Percentiles rank a stretch among this genome's conserved stretches.
phyloP scores from a whole-genome alignment of 2,888 invertebrate species.

The Cacoxenus indagator region DNA sequence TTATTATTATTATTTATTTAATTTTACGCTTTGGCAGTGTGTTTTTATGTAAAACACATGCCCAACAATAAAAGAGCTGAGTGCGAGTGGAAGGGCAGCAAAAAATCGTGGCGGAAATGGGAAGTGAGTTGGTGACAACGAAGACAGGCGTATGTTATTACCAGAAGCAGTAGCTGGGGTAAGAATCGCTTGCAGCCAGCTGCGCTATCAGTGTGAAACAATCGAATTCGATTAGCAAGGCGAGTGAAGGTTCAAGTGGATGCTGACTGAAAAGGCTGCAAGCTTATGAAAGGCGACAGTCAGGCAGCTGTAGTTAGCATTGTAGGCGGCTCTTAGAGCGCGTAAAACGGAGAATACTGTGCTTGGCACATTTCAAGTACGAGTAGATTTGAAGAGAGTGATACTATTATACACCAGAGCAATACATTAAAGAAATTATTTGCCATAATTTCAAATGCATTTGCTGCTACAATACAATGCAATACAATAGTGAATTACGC shows the following conservation, averaged over 20 bases:
- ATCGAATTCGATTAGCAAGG: conserved; percentile 62
- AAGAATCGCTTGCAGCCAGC: conserved; percentile 37
- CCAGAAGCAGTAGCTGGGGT: conserved; percentile 28
- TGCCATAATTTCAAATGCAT: background rate
- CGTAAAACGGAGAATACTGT: too few species aligned
- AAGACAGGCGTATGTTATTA: conserved; percentile 21
- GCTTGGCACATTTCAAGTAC: too few species aligned
- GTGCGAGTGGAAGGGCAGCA: too few species aligned
- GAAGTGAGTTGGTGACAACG: background rate
- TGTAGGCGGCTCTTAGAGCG: background rate
- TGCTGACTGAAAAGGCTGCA: background rate
- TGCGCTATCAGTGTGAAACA: conserved; percentile 66
- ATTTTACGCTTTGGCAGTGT: conserved; percentile 45
- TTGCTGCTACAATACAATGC: background rate
- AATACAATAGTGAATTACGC: background rate
- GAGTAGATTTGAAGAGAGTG: background rate
- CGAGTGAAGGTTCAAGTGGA: conserved; percentile 1
- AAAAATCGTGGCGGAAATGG: conserved; percentile 30
- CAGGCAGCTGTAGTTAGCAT: conserved; percentile 1
- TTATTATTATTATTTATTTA: conserved; percentile 46
- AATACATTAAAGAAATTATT: background rate
- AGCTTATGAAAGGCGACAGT: background rate
- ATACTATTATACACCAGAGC: background rate
- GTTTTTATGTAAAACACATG: conserved; percentile 25
- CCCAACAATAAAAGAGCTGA: too few species aligned